These are phyloP conservation scores for Triplophysa yarkandensis DNA, from an alignment of 2,797 vertebrate species.

Conservation along the genomic window DNA sequence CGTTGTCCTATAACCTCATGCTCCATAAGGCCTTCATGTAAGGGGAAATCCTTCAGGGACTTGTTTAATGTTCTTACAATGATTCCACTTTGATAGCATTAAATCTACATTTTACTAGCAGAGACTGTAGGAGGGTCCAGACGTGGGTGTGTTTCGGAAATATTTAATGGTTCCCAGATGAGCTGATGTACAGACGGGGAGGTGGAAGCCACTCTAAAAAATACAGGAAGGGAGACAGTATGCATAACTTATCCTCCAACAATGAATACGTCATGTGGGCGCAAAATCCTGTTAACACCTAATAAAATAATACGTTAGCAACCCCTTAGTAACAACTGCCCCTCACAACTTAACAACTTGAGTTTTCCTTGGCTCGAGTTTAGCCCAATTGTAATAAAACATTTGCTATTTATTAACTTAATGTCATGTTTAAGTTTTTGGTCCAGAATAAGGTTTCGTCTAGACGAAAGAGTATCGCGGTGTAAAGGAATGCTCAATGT, in stretches of 20 bases:
- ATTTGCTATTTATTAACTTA: no score
- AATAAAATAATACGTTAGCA: no score
- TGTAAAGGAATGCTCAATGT: not conserved
- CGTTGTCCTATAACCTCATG: not conserved
- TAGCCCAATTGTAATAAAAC: not conserved
- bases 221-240: constrained; percentile 49
- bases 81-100: not conserved
- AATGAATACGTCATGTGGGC: not conserved
- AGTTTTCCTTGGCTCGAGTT: not conserved
- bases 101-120: constrained; percentile 21
- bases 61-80: constrained; percentile 32
- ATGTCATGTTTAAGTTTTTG: not conserved
- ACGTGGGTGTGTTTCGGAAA: constrained; percentile 55
- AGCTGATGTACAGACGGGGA: constrained; percentile 43
- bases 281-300: no score
- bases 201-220: constrained; percentile 45
- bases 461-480: not conserved
- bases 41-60: constrained; percentile 9
- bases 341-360: no score
- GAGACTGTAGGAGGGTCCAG: constrained; percentile 29
- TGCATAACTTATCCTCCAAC: not conserved
- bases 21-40: not conserved
- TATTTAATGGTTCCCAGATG: constrained; percentile 74
- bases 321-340: no score
- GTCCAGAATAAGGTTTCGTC: not conserved